Conservation (phyloP, 1,140 invertebrate species). For the Scylla paramamosain region DNA sequence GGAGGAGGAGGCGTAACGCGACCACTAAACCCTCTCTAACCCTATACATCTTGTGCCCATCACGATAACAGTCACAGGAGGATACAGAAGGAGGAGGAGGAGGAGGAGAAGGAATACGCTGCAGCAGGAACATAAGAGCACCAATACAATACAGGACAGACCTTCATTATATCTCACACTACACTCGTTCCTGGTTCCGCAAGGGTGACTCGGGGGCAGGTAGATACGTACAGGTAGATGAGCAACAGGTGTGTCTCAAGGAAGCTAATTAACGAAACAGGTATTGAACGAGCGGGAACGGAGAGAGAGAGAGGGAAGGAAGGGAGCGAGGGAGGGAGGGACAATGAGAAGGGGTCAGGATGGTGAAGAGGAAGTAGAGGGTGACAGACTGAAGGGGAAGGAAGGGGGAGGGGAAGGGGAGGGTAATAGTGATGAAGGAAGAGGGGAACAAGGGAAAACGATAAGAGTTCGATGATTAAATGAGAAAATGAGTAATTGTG, state of each 20-base stretch:
- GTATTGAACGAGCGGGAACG: background rate
- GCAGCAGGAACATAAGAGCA: background rate
- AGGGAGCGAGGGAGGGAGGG: background rate
- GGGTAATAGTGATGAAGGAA: too few relatives aligned
- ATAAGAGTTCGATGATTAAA: too few relatives aligned
- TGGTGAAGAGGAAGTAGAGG: too few relatives aligned
- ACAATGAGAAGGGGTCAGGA: too few relatives aligned
- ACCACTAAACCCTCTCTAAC: too few relatives aligned
- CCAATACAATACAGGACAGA: background rate
- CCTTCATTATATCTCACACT: background rate
- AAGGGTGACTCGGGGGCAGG: background rate
- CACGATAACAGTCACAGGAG: too few relatives aligned
- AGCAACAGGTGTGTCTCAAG: background rate
- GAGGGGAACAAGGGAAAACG: too few relatives aligned
- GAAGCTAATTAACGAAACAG: conserved; percentile 14
- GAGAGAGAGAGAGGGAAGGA: background rate
- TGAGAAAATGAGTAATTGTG: too few relatives aligned
- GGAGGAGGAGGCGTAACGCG: too few relatives aligned
- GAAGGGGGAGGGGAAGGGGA: too few relatives aligned
- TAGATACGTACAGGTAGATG: background rate
- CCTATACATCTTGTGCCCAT: too few relatives aligned
- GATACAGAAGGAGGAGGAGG: background rate
- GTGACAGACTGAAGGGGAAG: too few relatives aligned
- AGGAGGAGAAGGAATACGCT: background rate
- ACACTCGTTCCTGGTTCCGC: background rate